These are phyloP conservation scores for Callipepla californica DNA, from an alignment of 2,113 vertebrate genomes.

Conservation along the genomic window DNA sequence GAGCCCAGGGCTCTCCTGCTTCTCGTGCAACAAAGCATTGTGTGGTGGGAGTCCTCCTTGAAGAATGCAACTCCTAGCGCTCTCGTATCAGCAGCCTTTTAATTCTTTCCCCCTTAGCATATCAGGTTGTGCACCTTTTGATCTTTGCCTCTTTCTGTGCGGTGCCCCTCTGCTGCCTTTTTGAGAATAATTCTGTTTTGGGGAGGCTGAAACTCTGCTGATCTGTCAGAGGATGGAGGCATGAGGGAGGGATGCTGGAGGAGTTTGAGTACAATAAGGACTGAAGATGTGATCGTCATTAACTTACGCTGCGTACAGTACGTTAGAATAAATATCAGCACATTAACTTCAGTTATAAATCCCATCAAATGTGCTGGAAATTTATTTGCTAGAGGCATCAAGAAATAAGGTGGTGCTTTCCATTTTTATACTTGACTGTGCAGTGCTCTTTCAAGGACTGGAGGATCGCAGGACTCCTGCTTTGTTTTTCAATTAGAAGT, in stretches of 20 bases:
- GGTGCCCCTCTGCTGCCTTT: neutral
- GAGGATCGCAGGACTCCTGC: neutral
- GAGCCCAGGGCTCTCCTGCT: neutral
- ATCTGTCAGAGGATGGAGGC: neutral
- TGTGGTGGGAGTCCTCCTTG: neutral
- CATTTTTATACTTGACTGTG: neutral
- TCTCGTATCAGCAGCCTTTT: neutral
- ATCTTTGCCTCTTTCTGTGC: neutral
- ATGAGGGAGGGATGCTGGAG: neutral
- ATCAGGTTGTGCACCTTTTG: neutral
- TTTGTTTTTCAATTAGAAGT: conserved; percentile 33
- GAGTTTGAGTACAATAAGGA: neutral
- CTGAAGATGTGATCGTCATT: neutral
- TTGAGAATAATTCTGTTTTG: neutral
- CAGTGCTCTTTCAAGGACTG: neutral
- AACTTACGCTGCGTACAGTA: neutral
- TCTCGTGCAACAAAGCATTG: neutral
- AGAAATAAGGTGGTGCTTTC: neutral
- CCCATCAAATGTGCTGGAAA: neutral
- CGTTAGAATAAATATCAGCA: neutral
- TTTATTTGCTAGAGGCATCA: neutral
- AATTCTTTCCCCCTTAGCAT: neutral
- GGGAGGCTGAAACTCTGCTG: neutral
- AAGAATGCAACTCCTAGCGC: neutral
- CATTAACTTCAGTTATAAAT: neutral